Percentiles rank a stretch among this genome's conserved stretches.
Evolutionary conservation across 2,888 invertebrate species (phyloP).

Genomic region (Mimumesa dahlbomi): DNA sequence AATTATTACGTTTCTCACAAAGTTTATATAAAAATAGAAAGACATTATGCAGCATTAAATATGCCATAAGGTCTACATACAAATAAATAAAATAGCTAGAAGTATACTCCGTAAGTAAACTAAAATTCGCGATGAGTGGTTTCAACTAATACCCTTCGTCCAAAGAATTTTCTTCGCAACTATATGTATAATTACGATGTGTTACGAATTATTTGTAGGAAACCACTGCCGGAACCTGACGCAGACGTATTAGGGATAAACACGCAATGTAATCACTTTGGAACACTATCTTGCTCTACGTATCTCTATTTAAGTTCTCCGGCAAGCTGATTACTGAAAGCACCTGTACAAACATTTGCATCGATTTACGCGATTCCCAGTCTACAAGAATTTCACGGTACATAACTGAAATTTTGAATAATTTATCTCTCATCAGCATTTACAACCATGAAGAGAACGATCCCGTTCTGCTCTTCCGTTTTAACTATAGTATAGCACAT

Average conservation of each 20-base stretch:
- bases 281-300: neutral
- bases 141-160: no score
- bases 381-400: conserved; percentile 12
- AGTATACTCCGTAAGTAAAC: no score
- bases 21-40: no score
- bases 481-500: no score
- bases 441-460: neutral
- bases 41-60: no score
- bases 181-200: no score
- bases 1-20: no score
- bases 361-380: conserved; percentile 22
- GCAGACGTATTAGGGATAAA: neutral
- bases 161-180: no score
- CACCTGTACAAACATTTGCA: conserved; percentile 45
- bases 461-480: neutral
- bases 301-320: conserved; percentile 30
- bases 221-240: neutral
- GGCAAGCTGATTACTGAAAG: conserved; percentile 16
- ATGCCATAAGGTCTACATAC: no score
- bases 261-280: conserved; percentile 6
- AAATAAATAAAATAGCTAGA: no score
- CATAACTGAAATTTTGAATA: conserved; percentile 2
- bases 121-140: no score
- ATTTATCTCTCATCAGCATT: neutral
- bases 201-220: no score